Conservation (phyloP, 2,797 vertebrate genomes). For the Distichodus sexfasciatus region DNA sequence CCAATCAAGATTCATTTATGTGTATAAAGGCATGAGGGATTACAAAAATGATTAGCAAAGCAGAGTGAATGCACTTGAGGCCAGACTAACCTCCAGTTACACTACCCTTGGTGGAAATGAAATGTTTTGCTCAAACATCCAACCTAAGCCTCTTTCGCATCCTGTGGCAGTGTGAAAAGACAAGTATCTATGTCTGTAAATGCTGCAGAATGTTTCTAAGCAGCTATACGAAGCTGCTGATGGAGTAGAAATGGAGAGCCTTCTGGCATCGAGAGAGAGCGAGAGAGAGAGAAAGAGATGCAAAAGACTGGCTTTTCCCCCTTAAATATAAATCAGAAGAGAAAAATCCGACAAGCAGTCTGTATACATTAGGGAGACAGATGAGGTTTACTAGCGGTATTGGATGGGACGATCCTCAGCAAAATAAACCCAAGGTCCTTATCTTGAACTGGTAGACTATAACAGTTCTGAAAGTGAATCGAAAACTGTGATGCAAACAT, state of each 20-base stretch:
- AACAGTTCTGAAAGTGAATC: too few relatives aligned
- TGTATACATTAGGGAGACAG: conserved; percentile 33
- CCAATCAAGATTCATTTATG: background rate
- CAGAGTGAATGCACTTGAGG: conserved; percentile 4
- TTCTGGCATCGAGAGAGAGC: conserved; percentile 22
- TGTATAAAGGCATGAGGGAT: background rate
- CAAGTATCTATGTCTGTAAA: conserved; percentile 21
- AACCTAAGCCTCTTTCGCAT: conserved; percentile 34
- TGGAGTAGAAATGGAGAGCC: conserved; percentile 28
- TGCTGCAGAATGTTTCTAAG: conserved; percentile 26
- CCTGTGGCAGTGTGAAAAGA: conserved; percentile 29
- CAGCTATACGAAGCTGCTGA: conserved; percentile 40
- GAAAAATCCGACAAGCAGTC: conserved; percentile 39
- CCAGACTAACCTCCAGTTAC: conserved; percentile 5
- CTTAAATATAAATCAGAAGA: conserved; percentile 35
- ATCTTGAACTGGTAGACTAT: conserved; percentile 25
- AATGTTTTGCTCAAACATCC: conserved; percentile 34
- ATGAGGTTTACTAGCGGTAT: conserved; percentile 22
- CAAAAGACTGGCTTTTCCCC: conserved; percentile 27
- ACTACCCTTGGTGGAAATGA: background rate
- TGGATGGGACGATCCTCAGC: conserved; percentile 32
- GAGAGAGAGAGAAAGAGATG: conserved; percentile 8
- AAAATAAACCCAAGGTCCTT: conserved; percentile 4
- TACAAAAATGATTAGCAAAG: conserved; percentile 33
- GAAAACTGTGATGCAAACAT: too few relatives aligned